A percentile compares a stretch with the other conserved stretches of the same genome.
These are phyloP conservation scores for Trachelus troglodyta DNA, from an alignment of 2,888 invertebrate genomes.

Conservation along the genomic window DNA sequence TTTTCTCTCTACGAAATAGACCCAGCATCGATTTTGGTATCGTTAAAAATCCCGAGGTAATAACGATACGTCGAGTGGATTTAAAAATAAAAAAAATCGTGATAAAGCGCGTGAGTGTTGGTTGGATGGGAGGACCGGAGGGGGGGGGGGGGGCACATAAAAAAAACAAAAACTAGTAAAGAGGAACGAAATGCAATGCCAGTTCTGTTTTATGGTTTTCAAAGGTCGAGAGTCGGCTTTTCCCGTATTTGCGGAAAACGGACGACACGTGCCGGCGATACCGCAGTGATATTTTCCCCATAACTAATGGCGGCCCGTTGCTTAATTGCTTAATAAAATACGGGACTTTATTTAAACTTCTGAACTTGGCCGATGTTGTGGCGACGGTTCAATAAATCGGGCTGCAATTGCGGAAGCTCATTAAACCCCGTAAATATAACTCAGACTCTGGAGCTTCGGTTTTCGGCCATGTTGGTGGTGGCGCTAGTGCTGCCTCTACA, in stretches of 20 bases:
- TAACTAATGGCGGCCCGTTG: conserved; percentile 17
- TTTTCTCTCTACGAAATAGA: neutral
- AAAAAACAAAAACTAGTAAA: too few relatives aligned
- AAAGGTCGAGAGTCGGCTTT: neutral
- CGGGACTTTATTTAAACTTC: conserved; percentile 38
- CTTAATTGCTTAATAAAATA: conserved; percentile 44
- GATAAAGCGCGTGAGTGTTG: conserved; percentile 9
- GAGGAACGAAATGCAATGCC: too few relatives aligned
- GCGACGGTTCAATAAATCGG: conserved; percentile 12
- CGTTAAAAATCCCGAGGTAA: neutral
- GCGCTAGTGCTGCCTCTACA: neutral
- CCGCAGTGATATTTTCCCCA: conserved; percentile 4
- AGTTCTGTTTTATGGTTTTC: too few relatives aligned
- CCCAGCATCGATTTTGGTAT: neutral
- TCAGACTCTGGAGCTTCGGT: neutral
- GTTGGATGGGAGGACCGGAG: neutral
- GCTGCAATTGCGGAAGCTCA: conserved; percentile 18
- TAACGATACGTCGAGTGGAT: neutral
- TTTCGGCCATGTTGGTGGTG: neutral
- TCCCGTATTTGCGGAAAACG: neutral
- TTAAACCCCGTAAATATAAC: conserved; percentile 17
- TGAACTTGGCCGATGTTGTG: conserved; percentile 34
- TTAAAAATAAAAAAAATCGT: conserved; percentile 9
- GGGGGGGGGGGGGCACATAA: conserved; percentile 6
- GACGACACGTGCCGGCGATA: neutral